Evolutionary conservation across 2,797 vertebrate species (phyloP), one percentile per base, ranked within the genome.

Genomic region (Thripadectes ignobilis): DNA sequence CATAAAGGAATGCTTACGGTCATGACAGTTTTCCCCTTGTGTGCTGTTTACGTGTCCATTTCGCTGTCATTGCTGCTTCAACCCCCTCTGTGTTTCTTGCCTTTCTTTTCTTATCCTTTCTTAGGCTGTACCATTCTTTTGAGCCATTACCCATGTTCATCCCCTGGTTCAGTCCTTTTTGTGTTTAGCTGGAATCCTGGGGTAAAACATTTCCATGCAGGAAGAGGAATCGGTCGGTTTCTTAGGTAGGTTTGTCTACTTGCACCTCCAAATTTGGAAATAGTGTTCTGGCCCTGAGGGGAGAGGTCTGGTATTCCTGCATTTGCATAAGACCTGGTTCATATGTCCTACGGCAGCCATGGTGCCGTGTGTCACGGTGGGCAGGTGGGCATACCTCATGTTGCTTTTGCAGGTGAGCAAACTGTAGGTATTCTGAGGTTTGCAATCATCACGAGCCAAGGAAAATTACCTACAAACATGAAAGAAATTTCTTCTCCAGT

Each of bases 1-100:
- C n/a, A 54, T 54, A 91, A 92, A 96, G 63, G 18, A 88, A 88
- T 84, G 89, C 91, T 97, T 95, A 96, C 84, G 10, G 80, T 80
- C 49, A 77, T 41, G 55, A 79, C 54, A 46, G 51, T 63, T 86
- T 67, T 51, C 63, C 65, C 76, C 23, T 59, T 24, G 63, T 54
- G 67, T 76, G 82, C 43, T 74, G 52, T 77, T 81, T 32, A 32
- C 1, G 0, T 51, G 49, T 92, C 89, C 22, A 0, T 77, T 94
- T 94, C 0, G 18, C 51, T 91, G 76, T 72, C 61, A 36, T 39
- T 61, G 74, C 79, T 84, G 63, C 74, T 92, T 73, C 85, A 84
- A 32, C 18, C 20, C 52, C 14, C 43, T 85, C 63, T 93, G 34
- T 36, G 59, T 45, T 84, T 92, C 85, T 96, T 95, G 36, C 58